These are phyloP conservation scores for Heliconius charithonia DNA, from an alignment of 2,888 invertebrate species.

Conservation along the genomic window DNA sequence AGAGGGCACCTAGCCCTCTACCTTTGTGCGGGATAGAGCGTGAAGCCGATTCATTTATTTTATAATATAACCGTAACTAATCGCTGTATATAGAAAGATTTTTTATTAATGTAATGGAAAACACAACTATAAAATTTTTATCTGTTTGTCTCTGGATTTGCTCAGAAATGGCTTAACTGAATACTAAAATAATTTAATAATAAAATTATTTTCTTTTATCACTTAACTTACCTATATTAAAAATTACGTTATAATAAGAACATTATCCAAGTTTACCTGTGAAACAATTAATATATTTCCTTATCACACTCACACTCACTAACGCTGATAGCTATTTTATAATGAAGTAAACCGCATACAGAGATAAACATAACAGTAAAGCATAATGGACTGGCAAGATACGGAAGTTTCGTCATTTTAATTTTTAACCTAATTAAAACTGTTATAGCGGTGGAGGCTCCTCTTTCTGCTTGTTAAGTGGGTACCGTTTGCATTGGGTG, in stretches of 20 bases:
- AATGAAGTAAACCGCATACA: slow-evolving; percentile 45
- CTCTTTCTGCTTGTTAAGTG: slow-evolving; percentile 58
- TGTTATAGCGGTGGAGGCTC: slow-evolving; percentile 62
- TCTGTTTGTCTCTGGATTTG: too few species aligned
- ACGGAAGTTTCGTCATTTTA: slow-evolving; percentile 66
- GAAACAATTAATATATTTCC: slow-evolving; percentile 18
- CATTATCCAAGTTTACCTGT: slow-evolving; percentile 1
- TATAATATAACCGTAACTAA: too few species aligned
- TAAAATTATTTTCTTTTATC: too few species aligned
- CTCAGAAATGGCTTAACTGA: too few species aligned
- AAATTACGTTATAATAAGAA: neutral
- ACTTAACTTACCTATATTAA: neutral
- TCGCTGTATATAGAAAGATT: too few species aligned
- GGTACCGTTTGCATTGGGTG: slow-evolving; percentile 36
- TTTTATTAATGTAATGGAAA: too few species aligned
- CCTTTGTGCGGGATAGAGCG: too few species aligned
- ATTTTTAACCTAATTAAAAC: slow-evolving; percentile 75
- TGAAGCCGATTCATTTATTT: too few species aligned
- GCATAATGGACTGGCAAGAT: slow-evolving; percentile 64
- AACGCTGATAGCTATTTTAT: slow-evolving; percentile 37
- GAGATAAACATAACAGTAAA: slow-evolving; percentile 67
- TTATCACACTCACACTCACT: slow-evolving; percentile 21
- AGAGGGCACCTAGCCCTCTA: too few species aligned
- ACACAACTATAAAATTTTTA: too few species aligned
- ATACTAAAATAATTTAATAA: too few species aligned